Percentiles rank a stretch among this genome's conserved stretches.
phyloP scores from a whole-genome alignment of 2,888 invertebrate genomes.

The Portevinia maculata region DNA sequence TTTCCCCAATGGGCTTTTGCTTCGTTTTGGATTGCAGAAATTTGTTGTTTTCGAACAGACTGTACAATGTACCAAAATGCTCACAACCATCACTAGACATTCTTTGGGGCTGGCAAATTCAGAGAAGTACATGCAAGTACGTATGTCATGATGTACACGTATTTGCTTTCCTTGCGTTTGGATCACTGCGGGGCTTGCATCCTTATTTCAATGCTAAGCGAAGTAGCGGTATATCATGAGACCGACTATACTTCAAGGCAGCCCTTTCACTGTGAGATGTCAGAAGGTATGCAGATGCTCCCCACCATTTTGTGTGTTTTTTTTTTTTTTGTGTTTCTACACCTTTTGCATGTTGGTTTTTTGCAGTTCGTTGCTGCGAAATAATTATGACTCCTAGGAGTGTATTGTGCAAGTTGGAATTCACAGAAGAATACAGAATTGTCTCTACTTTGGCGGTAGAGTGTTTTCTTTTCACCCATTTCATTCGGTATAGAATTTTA shows the following conservation, averaged over 20 bases:
- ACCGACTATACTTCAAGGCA: conserved; percentile 47
- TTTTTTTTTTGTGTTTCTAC: conserved; percentile 20
- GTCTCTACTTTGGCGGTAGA: conserved; percentile 40
- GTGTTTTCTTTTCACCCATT: conserved; percentile 45
- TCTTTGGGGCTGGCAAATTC: conserved; percentile 38
- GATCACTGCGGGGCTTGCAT: conserved; percentile 39
- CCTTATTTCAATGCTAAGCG: conserved; percentile 51
- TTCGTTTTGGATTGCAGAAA: conserved; percentile 8
- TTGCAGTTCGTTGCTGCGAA: conserved; percentile 52
- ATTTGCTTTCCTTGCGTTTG: conserved; percentile 28
- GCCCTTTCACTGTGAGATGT: conserved; percentile 40
- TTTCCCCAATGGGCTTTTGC: conserved; percentile 45
- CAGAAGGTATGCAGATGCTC: conserved; percentile 43
- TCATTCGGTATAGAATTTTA: conserved; percentile 19
- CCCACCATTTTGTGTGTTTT: conserved; percentile 44
- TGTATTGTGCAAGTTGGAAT: conserved; percentile 50
- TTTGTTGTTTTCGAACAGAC: conserved; percentile 7
- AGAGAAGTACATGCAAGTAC: conserved; percentile 46
- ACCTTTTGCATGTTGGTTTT: conserved; percentile 44
- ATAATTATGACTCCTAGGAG: conserved; percentile 68
- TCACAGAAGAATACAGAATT: conserved; percentile 63
- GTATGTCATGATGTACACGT: conserved; percentile 44
- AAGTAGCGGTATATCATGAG: conserved; percentile 35
- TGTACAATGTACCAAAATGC: conserved; percentile 9
- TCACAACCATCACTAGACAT: conserved; percentile 46